Evolutionary conservation across 2,888 invertebrate genomes (phyloP).

Genomic region (Synanthedon andrenaeformis): DNA sequence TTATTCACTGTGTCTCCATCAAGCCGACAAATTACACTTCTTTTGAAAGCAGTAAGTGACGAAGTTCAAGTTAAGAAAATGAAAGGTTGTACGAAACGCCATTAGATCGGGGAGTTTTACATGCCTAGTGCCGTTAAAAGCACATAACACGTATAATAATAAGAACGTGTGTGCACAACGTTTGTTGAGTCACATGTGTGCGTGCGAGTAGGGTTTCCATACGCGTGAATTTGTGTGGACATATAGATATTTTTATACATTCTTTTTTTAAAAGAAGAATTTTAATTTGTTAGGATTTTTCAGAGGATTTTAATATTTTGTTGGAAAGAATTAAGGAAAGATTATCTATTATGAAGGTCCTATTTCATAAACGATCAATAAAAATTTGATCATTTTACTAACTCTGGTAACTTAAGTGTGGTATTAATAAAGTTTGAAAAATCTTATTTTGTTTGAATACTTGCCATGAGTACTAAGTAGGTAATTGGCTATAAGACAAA

Average conservation of each 20-base stretch:
- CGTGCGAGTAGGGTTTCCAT: constrained; percentile 12
- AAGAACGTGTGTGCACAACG: constrained; percentile 14
- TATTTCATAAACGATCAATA: no score
- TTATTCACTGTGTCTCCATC: constrained; percentile 36
- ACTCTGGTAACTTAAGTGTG: no score
- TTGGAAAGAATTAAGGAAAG: no score
- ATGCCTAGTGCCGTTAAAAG: constrained; percentile 47
- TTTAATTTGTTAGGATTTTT: no score
- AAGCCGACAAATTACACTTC: constrained; percentile 33
- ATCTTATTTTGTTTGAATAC: no score
- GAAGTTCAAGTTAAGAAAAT: constrained; percentile 44
- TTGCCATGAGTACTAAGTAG: no score
- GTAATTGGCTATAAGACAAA: no score
- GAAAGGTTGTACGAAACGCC: constrained; percentile 49
- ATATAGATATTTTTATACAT: not conserved
- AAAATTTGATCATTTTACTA: no score
- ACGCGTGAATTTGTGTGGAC: constrained; percentile 5
- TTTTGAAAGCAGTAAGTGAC: constrained; percentile 35
- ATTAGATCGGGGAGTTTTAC: constrained; percentile 48
- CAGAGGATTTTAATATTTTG: no score
- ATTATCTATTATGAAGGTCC: no score
- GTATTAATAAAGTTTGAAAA: no score
- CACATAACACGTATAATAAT: constrained; percentile 43
- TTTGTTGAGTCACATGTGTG: not conserved
- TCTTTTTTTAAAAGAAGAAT: no score